phyloP scores from a whole-genome alignment of 2,888 invertebrate genomes.

The Lasioglossum marginatum region DNA sequence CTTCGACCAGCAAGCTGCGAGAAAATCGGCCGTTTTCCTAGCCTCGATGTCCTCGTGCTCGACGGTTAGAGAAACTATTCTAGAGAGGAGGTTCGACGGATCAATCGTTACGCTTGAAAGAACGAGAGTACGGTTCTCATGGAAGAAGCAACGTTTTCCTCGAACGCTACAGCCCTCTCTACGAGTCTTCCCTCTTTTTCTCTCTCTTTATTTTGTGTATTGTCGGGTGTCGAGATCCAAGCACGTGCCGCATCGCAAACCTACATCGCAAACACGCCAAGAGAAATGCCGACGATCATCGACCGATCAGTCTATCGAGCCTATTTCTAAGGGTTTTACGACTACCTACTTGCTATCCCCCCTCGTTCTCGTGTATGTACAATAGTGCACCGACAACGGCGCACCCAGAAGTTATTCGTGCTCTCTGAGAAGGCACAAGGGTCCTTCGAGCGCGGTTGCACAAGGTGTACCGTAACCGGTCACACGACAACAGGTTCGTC shows the following conservation, averaged over 20 bases:
- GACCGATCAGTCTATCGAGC: conserved; percentile 66
- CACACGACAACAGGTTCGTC: not conserved
- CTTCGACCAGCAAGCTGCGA: not conserved
- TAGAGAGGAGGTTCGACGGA: conserved; percentile 8
- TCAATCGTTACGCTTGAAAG: conserved; percentile 40
- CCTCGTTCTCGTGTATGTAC: conserved; percentile 25
- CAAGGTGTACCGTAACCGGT: not conserved
- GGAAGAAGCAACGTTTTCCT: conserved; percentile 36
- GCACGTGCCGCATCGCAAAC: conserved; percentile 8
- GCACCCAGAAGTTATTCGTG: conserved; percentile 65
- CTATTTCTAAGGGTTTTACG: conserved; percentile 41
- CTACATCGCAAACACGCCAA: conserved; percentile 19
- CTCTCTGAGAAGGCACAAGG: conserved; percentile 77
- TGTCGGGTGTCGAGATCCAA: conserved; percentile 13
- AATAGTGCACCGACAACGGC: not conserved
- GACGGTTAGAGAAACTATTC: not conserved
- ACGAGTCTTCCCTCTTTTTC: not conserved
- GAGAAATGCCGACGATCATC: conserved; percentile 59
- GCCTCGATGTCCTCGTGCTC: not conserved
- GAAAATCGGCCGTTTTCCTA: not conserved
- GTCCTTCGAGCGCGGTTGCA: conserved; percentile 19
- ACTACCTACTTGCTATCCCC: not conserved
- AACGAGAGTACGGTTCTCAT: conserved; percentile 28
- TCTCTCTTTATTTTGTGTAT: not conserved
- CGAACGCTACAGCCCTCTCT: conserved; percentile 3